These are phyloP conservation scores for Corythaeola cristata DNA, from an alignment of 2,113 vertebrate genomes.

Conservation along the genomic window DNA sequence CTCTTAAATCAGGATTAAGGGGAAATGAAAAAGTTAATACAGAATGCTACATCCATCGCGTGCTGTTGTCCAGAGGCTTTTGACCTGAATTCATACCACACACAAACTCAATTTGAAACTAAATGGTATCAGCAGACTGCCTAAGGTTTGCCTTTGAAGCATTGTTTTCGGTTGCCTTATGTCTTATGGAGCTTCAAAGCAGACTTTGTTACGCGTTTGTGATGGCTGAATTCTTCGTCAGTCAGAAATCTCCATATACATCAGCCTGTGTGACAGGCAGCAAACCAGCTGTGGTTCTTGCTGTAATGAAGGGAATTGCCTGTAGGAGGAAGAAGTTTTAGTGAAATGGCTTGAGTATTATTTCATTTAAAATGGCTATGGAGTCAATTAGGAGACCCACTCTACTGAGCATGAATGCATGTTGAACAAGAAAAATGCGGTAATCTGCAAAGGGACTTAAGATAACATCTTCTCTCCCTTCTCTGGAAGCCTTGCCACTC, in stretches of 20 bases:
- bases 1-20: neutral
- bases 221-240: neutral
- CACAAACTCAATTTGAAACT: neutral
- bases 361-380: neutral
- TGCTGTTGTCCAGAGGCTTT: neutral
- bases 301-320: neutral
- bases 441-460: neutral
- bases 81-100: neutral
- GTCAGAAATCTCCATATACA: neutral
- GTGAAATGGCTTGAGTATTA: neutral
- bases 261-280: neutral
- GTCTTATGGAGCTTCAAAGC: neutral
- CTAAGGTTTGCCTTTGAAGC: neutral
- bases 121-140: neutral
- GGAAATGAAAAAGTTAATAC: neutral
- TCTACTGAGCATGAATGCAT: neutral
- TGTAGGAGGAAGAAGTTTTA: neutral
- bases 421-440: neutral
- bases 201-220: neutral
- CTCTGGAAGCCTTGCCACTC: neutral
- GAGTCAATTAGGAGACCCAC: neutral
- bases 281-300: neutral
- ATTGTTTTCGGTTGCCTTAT: neutral
- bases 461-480: neutral
- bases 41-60: neutral